Evolutionary conservation across 2,113 vertebrate genomes (phyloP).

Genomic region (Struthio camelus): DNA sequence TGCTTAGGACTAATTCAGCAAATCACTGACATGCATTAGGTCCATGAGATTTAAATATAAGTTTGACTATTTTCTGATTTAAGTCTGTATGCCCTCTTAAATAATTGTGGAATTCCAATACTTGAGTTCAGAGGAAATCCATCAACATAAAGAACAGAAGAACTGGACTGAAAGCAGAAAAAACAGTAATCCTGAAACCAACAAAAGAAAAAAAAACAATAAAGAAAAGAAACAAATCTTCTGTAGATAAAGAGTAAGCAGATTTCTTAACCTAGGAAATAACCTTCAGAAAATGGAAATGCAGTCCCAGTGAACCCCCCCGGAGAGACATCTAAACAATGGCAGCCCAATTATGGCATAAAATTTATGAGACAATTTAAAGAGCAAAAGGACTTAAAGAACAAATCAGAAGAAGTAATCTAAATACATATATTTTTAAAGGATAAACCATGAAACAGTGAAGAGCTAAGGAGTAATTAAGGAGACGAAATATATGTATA

Average conservation of each 20-base stretch:
- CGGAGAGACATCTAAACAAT: neutral
- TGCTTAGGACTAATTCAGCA: conserved; percentile 31
- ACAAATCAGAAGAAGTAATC: neutral
- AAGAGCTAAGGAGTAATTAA: neutral
- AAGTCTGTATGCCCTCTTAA: conserved; percentile 12
- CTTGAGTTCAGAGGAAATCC: neutral
- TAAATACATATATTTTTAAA: neutral
- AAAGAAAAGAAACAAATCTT: neutral
- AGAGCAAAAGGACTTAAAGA: neutral
- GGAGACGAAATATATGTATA: neutral
- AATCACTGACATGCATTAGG: conserved; percentile 13
- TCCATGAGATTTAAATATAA: conserved; percentile 23
- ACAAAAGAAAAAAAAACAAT: neutral
- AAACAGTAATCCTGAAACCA: neutral
- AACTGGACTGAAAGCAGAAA: neutral
- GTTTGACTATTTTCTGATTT: conserved; percentile 34
- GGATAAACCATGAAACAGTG: neutral
- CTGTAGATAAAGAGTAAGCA: neutral
- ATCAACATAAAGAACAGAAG: neutral
- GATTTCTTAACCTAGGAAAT: neutral
- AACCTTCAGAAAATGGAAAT: neutral
- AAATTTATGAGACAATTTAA: neutral
- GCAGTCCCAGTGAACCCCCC: neutral
- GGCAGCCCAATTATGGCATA: neutral
- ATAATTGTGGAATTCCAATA: neutral